These are phyloP conservation scores for Phocoena phocoena DNA, from an alignment of 2,113 vertebrate species.

Conservation along the genomic window DNA sequence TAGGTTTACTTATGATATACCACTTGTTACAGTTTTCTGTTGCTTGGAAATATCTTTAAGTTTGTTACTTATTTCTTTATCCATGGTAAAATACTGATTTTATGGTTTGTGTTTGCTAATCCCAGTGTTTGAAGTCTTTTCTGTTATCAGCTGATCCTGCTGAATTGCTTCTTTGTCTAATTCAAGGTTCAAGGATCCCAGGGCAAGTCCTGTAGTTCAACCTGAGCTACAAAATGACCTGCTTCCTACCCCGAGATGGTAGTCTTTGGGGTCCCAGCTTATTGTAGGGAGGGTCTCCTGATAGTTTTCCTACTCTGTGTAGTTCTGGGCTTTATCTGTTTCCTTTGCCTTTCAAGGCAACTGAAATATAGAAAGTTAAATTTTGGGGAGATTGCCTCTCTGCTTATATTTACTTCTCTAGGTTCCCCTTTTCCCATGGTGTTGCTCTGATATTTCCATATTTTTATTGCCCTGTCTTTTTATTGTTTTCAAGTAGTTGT, in stretches of 20 bases:
- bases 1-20: not conserved
- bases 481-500: not conserved
- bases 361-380: not conserved
- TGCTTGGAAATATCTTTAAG: slow-evolving; percentile 12
- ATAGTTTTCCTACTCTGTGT: not conserved
- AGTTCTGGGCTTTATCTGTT: not conserved
- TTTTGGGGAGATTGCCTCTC: not conserved
- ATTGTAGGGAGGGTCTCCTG: not conserved
- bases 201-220: not conserved
- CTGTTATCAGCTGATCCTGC: not conserved
- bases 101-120: slow-evolving; percentile 34
- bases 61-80: slow-evolving; percentile 41
- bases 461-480: not conserved
- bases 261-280: not conserved
- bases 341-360: not conserved
- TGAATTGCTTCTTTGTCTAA: slow-evolving; percentile 8
- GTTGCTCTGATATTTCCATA: not conserved
- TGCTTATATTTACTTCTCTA: not conserved
- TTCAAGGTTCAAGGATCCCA: not conserved
- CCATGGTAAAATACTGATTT: not conserved
- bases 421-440: not conserved
- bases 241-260: not conserved
- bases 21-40: not conserved
- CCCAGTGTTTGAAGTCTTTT: slow-evolving; percentile 5
- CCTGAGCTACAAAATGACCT: not conserved